A percentile compares a stretch with the other conserved stretches of the same genome.
Conservation (phyloP, 2,888 invertebrate genomes). For the Volucella zonaria region DNA sequence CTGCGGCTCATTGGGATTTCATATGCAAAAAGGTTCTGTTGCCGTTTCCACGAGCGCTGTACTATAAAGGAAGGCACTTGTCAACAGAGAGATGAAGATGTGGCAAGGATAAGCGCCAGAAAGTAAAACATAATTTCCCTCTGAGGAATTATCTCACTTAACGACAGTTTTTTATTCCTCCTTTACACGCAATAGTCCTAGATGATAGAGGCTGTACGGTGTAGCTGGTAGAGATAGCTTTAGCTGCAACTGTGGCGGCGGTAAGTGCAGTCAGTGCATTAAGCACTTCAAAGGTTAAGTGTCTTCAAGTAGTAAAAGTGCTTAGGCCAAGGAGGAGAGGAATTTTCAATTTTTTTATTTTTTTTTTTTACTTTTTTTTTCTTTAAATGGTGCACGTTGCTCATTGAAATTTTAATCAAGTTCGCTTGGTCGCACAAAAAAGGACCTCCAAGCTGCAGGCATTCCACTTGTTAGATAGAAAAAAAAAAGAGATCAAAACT, state of each 20-base stretch:
- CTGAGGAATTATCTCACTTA: conserved; percentile 64
- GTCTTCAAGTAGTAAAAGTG: conserved; percentile 54
- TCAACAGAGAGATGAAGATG: conserved; percentile 66
- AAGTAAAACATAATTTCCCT: conserved; percentile 55
- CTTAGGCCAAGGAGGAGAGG: conserved; percentile 11
- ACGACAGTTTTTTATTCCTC: conserved; percentile 60
- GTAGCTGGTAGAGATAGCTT: too few relatives aligned
- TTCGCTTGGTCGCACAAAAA: conserved; percentile 6
- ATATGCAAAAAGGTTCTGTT: conserved; percentile 32
- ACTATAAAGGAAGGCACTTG: conserved; percentile 62
- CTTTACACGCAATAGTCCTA: conserved; percentile 6
- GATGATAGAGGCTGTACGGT: too few relatives aligned
- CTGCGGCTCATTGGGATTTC: conserved; percentile 10
- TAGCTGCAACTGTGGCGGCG: background rate
- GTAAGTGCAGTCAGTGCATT: conserved; percentile 61
- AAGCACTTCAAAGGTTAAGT: conserved; percentile 70
- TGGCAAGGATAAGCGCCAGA: conserved; percentile 48
- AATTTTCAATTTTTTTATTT: background rate
- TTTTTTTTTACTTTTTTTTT: background rate
- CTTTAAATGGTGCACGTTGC: conserved; percentile 24
- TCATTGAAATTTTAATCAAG: conserved; percentile 64
- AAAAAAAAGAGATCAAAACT: conserved; percentile 30
- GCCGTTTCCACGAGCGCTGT: background rate
- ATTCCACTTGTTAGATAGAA: background rate
- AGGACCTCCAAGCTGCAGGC: background rate